Conservation (phyloP, 2,113 vertebrate species). For the Burhinus oedicnemus region DNA sequence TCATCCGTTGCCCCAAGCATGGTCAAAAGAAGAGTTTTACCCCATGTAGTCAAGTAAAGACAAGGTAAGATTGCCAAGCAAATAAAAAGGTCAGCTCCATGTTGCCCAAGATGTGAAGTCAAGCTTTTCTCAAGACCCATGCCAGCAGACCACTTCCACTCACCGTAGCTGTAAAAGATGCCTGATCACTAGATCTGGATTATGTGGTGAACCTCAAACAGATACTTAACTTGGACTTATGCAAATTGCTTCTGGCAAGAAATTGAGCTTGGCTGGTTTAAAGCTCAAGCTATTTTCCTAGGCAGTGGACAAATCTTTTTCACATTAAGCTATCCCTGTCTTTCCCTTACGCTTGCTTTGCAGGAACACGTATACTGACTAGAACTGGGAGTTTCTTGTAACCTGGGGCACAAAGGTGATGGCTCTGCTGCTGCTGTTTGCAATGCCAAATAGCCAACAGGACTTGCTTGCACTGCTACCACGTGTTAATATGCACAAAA, state of each 20-base stretch:
- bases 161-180: not conserved
- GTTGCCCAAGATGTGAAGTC: not conserved
- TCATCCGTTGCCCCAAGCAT: not conserved
- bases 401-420: not conserved
- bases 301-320: not conserved
- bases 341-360: not conserved
- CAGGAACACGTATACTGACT: not conserved
- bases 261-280: not conserved
- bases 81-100: not conserved
- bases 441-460: not conserved
- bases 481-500: not conserved
- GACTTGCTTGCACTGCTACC: not conserved
- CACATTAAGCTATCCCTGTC: not conserved
- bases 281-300: not conserved
- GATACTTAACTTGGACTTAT: not conserved
- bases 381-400: not conserved
- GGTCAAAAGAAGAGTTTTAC: not conserved
- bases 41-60: not conserved
- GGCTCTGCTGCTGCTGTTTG: not conserved
- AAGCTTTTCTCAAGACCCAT: not conserved
- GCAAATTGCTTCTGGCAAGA: not conserved
- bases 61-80: not conserved
- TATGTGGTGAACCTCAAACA: not conserved
- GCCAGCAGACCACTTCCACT: not conserved
- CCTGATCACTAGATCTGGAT: not conserved